phyloP scores from a whole-genome alignment of 2,113 vertebrate species.

The Egretta garzetta region DNA sequence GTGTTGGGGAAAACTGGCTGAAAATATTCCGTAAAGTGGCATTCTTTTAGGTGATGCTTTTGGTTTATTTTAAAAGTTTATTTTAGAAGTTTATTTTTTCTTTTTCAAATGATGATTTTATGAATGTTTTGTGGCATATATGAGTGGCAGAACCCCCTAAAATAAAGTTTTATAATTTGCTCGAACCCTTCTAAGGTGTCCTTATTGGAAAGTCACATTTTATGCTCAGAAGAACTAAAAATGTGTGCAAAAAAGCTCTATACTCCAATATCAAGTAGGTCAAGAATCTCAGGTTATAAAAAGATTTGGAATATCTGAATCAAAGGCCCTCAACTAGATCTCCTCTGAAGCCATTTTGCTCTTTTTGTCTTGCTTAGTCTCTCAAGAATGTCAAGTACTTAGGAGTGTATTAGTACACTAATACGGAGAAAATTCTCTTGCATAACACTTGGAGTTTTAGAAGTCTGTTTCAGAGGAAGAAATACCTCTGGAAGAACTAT shows the following conservation, averaged over 20 bases:
- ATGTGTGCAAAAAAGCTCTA: neutral
- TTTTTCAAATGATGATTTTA: neutral
- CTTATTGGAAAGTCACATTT: neutral
- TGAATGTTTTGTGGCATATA: neutral
- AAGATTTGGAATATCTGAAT: slow-evolving; percentile 15
- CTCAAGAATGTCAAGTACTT: neutral
- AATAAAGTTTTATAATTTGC: neutral
- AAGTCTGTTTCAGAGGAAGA: neutral
- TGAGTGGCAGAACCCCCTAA: neutral
- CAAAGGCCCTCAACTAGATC: slow-evolving; percentile 9
- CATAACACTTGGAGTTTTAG: neutral
- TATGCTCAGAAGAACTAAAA: neutral
- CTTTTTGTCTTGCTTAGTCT: neutral
- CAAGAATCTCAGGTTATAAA: slow-evolving; percentile 6
- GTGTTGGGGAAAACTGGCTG: neutral
- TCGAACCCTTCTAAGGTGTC: neutral
- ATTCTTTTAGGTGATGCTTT: neutral
- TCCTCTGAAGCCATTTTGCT: neutral
- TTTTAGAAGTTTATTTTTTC: neutral
- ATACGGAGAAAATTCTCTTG: neutral
- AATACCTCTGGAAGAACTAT: neutral
- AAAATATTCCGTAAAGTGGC: neutral
- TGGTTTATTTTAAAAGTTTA: neutral
- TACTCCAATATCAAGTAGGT: neutral
- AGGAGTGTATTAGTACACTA: neutral